These are phyloP conservation scores for Yponomeuta cagnagella DNA, from an alignment of 2,888 invertebrate genomes.

Conservation along the genomic window DNA sequence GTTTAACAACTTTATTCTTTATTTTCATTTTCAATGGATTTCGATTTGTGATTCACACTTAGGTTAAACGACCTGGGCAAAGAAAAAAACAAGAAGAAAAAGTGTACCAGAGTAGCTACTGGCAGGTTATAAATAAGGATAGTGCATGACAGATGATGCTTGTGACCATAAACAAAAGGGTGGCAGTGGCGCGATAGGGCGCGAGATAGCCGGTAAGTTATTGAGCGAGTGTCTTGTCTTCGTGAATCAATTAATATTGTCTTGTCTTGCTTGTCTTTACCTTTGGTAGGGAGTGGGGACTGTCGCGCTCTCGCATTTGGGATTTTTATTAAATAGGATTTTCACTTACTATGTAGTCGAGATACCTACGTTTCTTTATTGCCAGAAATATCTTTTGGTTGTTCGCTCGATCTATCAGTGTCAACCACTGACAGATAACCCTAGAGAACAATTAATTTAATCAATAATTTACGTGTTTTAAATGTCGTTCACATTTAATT, in stretches of 20 bases:
- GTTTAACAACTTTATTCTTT: constrained; percentile 20
- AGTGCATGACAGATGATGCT: constrained; percentile 53
- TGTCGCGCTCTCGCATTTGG: not conserved
- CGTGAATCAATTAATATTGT: constrained; percentile 5
- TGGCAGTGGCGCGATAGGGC: constrained; percentile 42
- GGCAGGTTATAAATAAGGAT: constrained; percentile 27
- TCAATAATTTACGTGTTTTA: not conserved
- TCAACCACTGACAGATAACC: not conserved
- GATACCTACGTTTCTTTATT: not conserved
- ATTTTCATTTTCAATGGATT: not conserved
- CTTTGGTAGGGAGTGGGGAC: not conserved
- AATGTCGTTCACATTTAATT: not conserved
- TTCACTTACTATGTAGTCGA: not conserved
- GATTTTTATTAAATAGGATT: not conserved
- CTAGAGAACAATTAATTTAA: not conserved
- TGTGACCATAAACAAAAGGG: constrained; percentile 52
- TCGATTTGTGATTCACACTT: not conserved
- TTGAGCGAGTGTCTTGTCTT: constrained; percentile 24
- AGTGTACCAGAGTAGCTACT: not conserved
- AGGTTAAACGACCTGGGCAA: not conserved
- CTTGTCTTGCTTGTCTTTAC: not conserved
- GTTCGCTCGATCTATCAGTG: not conserved
- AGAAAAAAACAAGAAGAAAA: not conserved
- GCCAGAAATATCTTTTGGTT: not conserved
- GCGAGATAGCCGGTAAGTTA: constrained; percentile 60